Conservation (phyloP, 2,797 vertebrate species). For the Chelon labrosus region DNA sequence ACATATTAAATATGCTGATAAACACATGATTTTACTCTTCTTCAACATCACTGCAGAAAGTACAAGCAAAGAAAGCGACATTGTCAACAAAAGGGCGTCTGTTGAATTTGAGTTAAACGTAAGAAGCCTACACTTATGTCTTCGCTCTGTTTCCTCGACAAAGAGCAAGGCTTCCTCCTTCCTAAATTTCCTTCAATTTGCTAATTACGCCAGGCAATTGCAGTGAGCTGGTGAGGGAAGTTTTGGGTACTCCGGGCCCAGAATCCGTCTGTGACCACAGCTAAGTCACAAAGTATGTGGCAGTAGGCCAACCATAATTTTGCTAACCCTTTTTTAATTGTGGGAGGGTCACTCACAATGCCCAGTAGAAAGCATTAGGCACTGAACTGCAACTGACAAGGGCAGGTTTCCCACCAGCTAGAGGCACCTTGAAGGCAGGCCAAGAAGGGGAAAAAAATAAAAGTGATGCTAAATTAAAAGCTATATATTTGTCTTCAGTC, state of each 20-base stretch:
- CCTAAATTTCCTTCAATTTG: conserved; percentile 49
- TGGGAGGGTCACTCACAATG: conserved; percentile 69
- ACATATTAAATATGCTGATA: background rate
- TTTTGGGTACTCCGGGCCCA: conserved; percentile 56
- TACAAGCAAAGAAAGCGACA: background rate
- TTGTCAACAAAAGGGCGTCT: conserved; percentile 4
- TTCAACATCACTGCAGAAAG: background rate
- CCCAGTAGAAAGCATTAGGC: conserved; percentile 73
- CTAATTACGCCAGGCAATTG: conserved; percentile 62
- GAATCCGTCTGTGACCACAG: conserved; percentile 63
- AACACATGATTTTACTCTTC: background rate
- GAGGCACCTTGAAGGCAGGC: conserved; percentile 59
- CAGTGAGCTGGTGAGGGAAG: conserved; percentile 48
- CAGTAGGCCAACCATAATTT: conserved; percentile 78
- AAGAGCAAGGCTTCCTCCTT: conserved; percentile 31
- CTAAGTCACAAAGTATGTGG: conserved; percentile 73
- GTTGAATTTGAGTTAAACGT: conserved; percentile 13
- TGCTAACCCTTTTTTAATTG: conserved; percentile 80
- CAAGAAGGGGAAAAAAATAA: conserved; percentile 11
- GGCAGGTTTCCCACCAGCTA: conserved; percentile 66
- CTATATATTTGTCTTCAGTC: background rate
- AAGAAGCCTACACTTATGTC: background rate
- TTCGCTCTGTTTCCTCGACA: conserved; percentile 19
- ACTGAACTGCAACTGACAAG: conserved; percentile 72
- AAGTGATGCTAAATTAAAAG: conserved; percentile 14